Conservation (phyloP, 1,140 invertebrate species). For the Streblospio benedicti region DNA sequence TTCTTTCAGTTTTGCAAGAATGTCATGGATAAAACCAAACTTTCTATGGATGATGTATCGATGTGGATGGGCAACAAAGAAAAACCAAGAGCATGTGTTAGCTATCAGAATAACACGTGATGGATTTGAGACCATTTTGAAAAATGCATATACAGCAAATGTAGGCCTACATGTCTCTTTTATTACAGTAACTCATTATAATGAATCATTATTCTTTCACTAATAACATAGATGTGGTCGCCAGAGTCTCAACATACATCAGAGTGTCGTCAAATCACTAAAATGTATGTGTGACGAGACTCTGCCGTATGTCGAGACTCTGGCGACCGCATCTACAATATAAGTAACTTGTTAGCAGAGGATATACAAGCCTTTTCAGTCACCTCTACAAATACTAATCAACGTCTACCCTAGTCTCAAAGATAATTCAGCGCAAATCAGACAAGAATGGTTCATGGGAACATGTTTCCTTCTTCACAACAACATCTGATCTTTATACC, state of each 20-base stretch:
- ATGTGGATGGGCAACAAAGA: conserved; percentile 39
- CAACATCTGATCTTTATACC: too few species aligned
- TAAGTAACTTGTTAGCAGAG: background rate
- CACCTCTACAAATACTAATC: too few species aligned
- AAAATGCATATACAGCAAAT: conserved; percentile 21
- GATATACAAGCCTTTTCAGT: too few species aligned
- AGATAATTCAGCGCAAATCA: too few species aligned
- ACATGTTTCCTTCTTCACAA: too few species aligned
- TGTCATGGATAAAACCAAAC: conserved; percentile 45
- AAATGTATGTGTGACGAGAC: background rate
- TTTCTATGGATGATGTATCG: conserved; percentile 47
- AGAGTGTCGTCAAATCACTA: background rate
- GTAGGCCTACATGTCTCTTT: conserved; percentile 7
- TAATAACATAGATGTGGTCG: too few species aligned
- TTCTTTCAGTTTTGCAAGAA: conserved; percentile 30
- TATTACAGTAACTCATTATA: too few species aligned
- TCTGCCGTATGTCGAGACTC: background rate
- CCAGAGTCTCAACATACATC: too few species aligned
- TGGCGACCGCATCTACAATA: background rate
- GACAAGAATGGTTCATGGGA: too few species aligned
- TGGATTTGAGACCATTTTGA: conserved; percentile 34
- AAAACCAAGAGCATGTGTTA: conserved; percentile 35
- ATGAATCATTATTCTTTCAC: too few species aligned
- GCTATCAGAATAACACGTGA: conserved; percentile 31
- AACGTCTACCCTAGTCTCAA: too few species aligned